Conservation (phyloP, 2,113 vertebrate species). For the Sphyrna mokarran region DNA sequence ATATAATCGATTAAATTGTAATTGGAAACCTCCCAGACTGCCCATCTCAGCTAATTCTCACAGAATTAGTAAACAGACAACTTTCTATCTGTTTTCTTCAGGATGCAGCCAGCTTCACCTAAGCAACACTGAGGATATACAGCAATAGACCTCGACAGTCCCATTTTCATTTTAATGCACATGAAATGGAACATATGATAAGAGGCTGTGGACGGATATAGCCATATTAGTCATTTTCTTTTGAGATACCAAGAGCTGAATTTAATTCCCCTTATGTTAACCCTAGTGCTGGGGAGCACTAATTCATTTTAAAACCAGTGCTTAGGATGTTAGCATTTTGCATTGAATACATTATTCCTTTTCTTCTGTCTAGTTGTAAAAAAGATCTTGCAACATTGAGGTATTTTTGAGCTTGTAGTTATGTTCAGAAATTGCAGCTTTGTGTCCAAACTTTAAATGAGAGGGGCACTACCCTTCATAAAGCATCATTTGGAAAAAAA, state of each 20-base stretch:
- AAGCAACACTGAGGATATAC: constrained; percentile 53
- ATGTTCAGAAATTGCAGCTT: not conserved
- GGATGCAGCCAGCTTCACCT: constrained; percentile 51
- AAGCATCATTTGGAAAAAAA: not conserved
- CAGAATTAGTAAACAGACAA: not conserved
- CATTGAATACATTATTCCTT: not conserved
- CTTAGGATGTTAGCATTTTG: not conserved
- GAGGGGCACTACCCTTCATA: not conserved
- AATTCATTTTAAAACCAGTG: not conserved
- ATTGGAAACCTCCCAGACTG: not conserved
- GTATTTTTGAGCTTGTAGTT: not conserved
- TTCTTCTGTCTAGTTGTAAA: not conserved
- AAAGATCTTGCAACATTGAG: not conserved
- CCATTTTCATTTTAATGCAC: constrained; percentile 61
- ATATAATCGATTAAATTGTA: not conserved
- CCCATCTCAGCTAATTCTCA: not conserved
- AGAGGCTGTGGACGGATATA: constrained; percentile 55
- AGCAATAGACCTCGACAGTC: constrained; percentile 53
- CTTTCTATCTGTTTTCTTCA: constrained; percentile 39
- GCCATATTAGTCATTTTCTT: constrained; percentile 20
- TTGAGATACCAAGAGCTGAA: not conserved
- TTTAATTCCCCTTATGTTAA: not conserved
- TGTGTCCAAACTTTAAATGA: not conserved
- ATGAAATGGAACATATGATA: constrained; percentile 60
- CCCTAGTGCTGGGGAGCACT: not conserved